phyloP scores from a whole-genome alignment of 2,113 vertebrate species.

The Pteruthius melanotis region DNA sequence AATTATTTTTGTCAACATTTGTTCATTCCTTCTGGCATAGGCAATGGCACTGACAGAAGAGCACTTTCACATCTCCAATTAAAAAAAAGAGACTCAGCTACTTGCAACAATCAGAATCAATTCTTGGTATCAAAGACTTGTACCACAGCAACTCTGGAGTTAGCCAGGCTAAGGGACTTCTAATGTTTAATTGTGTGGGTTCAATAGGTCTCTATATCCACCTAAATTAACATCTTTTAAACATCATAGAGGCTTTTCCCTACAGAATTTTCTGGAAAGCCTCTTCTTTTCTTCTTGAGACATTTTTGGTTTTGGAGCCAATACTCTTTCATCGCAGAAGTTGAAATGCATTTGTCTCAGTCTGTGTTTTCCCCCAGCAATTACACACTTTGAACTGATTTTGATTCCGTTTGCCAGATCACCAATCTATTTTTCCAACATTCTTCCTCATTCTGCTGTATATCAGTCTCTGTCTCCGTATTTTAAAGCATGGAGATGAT shows the following conservation, averaged over 20 bases:
- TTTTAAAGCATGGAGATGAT: not conserved
- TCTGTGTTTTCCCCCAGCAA: not conserved
- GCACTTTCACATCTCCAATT: not conserved
- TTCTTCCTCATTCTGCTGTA: not conserved
- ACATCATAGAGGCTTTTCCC: not conserved
- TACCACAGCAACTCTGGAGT: not conserved
- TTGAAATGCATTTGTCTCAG: constrained; percentile 2
- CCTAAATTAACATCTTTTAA: not conserved
- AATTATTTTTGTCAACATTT: not conserved
- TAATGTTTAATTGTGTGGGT: not conserved
- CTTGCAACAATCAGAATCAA: not conserved
- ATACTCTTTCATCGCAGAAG: constrained; percentile 10
- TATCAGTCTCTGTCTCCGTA: not conserved
- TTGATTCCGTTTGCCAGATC: not conserved
- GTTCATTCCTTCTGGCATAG: not conserved
- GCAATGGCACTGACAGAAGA: not conserved
- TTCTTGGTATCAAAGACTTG: not conserved
- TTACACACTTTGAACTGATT: not conserved
- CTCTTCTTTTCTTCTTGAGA: not conserved
- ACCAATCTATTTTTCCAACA: constrained; percentile 9
- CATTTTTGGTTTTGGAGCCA: constrained; percentile 25
- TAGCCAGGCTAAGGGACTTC: not conserved
- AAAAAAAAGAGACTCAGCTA: constrained; percentile 10
- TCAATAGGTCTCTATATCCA: not conserved
- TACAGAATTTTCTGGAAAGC: constrained; percentile 41